phyloP scores from a whole-genome alignment of 2,888 invertebrate genomes.

The Heliconius ethilla region DNA sequence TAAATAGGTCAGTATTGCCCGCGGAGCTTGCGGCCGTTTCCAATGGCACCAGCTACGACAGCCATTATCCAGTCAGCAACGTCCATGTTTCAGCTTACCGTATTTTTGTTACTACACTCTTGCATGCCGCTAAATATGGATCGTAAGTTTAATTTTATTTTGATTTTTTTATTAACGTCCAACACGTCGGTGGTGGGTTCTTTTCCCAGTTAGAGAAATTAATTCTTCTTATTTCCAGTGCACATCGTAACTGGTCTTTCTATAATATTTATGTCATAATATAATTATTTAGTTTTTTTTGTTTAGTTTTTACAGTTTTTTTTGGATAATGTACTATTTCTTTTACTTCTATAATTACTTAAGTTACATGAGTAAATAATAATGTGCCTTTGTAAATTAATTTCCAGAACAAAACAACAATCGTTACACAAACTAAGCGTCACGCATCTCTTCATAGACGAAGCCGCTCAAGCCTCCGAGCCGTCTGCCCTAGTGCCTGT shows the following conservation, averaged over 20 bases:
- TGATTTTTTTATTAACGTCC: neutral
- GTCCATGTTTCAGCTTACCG: constrained; percentile 51
- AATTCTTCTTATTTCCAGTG: neutral
- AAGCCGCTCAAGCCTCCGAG: constrained; percentile 95
- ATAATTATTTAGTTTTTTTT: neutral
- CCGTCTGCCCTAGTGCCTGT: constrained; percentile 85
- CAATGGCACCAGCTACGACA: constrained; percentile 61
- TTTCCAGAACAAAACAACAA: constrained; percentile 45
- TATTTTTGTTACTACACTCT: constrained; percentile 63
- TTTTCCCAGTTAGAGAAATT: neutral
- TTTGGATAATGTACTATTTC: neutral
- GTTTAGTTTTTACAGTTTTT: neutral
- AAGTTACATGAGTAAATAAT: neutral
- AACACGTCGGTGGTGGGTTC: neutral
- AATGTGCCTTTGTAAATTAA: neutral
- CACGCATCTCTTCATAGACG: constrained; percentile 93
- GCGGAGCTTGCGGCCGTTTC: constrained; percentile 55
- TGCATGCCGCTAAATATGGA: constrained; percentile 66
- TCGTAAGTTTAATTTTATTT: constrained; percentile 54
- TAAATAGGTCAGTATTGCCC: constrained; percentile 64
- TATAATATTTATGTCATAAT: neutral
- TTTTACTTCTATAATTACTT: neutral
- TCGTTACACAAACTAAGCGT: constrained; percentile 69
- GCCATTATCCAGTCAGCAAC: constrained; percentile 55
- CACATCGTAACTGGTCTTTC: neutral